Conservation (phyloP, 2,113 vertebrate species). For the Zosterops pallidus region DNA sequence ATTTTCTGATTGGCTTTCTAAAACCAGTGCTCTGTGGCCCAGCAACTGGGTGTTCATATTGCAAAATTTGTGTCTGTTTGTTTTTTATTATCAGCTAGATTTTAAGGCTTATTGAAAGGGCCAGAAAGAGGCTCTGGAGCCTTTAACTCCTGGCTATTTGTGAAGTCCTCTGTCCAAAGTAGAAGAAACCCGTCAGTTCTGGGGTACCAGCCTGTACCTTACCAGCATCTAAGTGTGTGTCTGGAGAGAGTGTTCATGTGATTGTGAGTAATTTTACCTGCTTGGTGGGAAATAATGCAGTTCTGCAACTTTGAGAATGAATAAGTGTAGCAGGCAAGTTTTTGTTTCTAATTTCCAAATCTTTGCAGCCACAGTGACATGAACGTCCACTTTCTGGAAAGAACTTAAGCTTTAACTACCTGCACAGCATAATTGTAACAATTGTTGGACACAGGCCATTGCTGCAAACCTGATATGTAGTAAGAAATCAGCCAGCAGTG, state of each 20-base stretch:
- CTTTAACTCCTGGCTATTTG: background rate
- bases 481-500: background rate
- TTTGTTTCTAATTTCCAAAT: background rate
- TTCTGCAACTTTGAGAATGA: background rate
- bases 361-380: background rate
- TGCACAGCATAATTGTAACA: background rate
- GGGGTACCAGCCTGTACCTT: background rate
- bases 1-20: background rate
- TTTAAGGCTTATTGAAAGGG: background rate
- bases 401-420: background rate
- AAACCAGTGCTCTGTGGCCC: background rate
- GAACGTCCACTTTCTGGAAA: background rate
- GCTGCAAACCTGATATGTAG: background rate
- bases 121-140: background rate
- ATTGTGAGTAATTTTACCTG: background rate
- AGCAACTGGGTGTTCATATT: background rate
- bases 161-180: background rate
- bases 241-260: background rate
- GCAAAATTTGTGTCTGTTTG: background rate
- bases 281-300: background rate
- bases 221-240: background rate
- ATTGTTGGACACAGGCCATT: background rate
- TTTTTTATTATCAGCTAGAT: background rate
- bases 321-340: background rate
- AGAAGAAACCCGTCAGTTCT: background rate